phyloP scores from a whole-genome alignment of 2,888 invertebrate species.

The Trypoxylon attenuatum region DNA sequence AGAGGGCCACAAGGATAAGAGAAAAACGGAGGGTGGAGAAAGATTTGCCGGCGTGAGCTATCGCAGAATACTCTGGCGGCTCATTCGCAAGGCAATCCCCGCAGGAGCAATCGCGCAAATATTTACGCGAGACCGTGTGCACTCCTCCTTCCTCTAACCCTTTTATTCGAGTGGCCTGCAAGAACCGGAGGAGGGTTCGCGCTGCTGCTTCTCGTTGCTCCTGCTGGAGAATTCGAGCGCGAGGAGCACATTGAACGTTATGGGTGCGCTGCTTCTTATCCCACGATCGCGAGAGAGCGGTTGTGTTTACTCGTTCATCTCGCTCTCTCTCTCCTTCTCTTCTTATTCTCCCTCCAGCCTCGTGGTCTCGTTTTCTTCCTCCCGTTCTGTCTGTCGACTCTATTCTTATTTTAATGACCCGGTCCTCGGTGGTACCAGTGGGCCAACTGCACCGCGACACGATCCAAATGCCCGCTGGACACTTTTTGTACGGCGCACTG shows the following conservation, averaged over 20 bases:
- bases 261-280: slow-evolving; percentile 13
- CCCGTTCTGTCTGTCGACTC: not conserved
- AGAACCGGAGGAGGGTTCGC: slow-evolving; percentile 11
- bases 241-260: slow-evolving; percentile 1
- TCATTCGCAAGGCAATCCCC: slow-evolving; percentile 22
- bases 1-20: not conserved
- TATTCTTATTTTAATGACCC: not conserved
- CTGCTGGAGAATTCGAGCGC: not conserved
- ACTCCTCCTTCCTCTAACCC: slow-evolving; percentile 27
- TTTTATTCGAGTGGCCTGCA: slow-evolving; percentile 33
- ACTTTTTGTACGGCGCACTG: not conserved
- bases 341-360: too few species aligned
- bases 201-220: not conserved
- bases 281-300: slow-evolving; percentile 14
- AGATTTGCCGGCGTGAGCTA: not conserved
- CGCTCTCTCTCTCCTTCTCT: too few species aligned
- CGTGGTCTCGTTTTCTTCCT: too few species aligned
- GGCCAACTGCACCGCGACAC: not conserved
- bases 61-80: not conserved
- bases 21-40: too few species aligned
- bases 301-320: not conserved
- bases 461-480: not conserved
- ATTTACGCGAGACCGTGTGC: slow-evolving; percentile 45
- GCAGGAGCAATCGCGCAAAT: slow-evolving; percentile 53
- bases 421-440: not conserved